Base-by-base conservation (phyloP, 2,888 invertebrate species). In the Lysandra coridon region DNA sequence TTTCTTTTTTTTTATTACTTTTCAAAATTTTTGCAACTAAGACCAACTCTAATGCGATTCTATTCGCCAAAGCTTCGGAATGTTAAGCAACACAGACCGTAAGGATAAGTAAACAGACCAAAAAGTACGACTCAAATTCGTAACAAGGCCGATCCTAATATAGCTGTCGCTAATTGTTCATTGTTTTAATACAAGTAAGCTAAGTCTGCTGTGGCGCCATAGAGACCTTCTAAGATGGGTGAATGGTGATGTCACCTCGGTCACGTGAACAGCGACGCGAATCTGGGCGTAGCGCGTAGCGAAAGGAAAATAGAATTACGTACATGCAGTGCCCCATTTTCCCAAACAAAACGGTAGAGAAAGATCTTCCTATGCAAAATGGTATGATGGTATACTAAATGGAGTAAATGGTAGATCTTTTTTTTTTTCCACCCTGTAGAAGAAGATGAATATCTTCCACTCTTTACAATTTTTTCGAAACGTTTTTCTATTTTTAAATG, bases 241-340 rank as follows among this genome's bases (percentile, higher is more conserved):
- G 76, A 57, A 30, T n/a, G 53, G 57, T 30, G 76, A 76, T 76
- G 76, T 76, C 76, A 76, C 57, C 53, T 49, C 75, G 49, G 76
- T 76, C 76, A 76, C 76, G 76, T 76, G 57, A 30, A 49, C 12
- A 33, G 76, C 76, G 76, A 33, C 76, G 49, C 74, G 44, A 49
- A 75, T 74, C 73, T 74, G 76, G 76, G 57, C 53, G 53, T 76
- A 76, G 37, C 33, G 33, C 1, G 37, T 40, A 40, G 7, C 53
- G 76, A 69, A 37, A 17, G 69, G 69, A 69, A 69, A 69, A 14
- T 69, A 33, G 33, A 69, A 69, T 33, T 33, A 37, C 37, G 33
- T 69, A 33, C 33, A 14, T 33, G 14, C 30, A 30, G 12, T 62
- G n/a, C 4, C 30, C 30, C 12, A 30, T 33, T 23, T 33, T 30